phyloP scores from a whole-genome alignment of 2,797 vertebrate genomes.

The Phyllotis vaccarum region DNA sequence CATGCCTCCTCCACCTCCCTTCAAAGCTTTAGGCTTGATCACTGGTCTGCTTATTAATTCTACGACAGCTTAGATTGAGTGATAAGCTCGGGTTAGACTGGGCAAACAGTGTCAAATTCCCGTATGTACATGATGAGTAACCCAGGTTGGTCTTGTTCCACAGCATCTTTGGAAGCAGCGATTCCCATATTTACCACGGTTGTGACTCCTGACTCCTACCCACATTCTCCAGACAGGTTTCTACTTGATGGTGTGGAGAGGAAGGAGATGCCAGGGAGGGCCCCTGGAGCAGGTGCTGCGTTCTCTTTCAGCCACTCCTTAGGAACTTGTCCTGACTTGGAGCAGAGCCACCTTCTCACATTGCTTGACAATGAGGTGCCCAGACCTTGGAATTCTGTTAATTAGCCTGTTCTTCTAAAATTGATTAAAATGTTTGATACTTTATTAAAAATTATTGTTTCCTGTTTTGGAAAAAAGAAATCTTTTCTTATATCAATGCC shows the following conservation, averaged over 20 bases:
- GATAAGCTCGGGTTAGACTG: slow-evolving; percentile 22
- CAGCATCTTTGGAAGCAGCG: not conserved
- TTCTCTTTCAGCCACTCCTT: slow-evolving; percentile 43
- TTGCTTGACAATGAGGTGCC: not conserved
- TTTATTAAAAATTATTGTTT: slow-evolving; percentile 41
- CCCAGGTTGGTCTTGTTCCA: not conserved
- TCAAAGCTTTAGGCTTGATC: not conserved
- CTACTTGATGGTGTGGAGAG: slow-evolving; percentile 47
- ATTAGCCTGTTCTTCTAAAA: not conserved
- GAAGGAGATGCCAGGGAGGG: not conserved
- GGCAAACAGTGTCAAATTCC: slow-evolving; percentile 32
- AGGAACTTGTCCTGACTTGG: slow-evolving; percentile 69
- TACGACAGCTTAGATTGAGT: not conserved
- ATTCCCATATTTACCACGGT: slow-evolving; percentile 9
- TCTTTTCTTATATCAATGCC: not conserved
- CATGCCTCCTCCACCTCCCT: slow-evolving; percentile 1
- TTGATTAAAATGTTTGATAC: slow-evolving; percentile 10
- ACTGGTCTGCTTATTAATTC: not conserved
- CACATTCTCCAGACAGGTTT: slow-evolving; percentile 63
- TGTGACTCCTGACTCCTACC: slow-evolving; percentile 39
- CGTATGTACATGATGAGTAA: slow-evolving; percentile 6
- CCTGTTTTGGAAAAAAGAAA: not conserved
- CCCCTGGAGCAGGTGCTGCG: not conserved
- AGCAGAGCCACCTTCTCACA: slow-evolving; percentile 13
- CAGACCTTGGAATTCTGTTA: not conserved